These are phyloP conservation scores for Arrhopalites spinosus DNA, from an alignment of 2,888 invertebrate species.

Conservation along the genomic window DNA sequence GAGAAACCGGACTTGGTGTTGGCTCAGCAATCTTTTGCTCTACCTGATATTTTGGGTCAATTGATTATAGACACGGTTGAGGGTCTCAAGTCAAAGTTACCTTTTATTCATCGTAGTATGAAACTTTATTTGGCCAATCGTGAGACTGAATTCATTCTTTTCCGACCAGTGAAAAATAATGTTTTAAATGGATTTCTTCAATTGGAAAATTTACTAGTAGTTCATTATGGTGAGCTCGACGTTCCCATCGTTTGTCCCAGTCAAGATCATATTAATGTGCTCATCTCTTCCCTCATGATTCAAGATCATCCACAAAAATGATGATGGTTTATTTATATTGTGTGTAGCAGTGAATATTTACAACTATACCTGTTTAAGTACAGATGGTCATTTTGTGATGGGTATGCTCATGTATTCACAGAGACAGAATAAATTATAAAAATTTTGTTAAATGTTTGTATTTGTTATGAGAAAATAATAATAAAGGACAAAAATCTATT, in stretches of 20 bases:
- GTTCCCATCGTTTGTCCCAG: slow-evolving; percentile 88
- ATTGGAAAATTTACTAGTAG: slow-evolving; percentile 72
- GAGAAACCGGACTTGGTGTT: slow-evolving; percentile 60
- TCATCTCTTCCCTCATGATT: slow-evolving; percentile 71
- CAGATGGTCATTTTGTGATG: too few species aligned
- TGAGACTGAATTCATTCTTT: slow-evolving; percentile 96
- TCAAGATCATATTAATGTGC: slow-evolving; percentile 88
- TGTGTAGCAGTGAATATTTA: too few species aligned
- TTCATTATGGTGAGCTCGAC: slow-evolving; percentile 81
- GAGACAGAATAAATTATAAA: too few species aligned
- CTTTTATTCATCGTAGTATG: slow-evolving; percentile 85
- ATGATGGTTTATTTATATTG: neutral
- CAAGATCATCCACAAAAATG: slow-evolving; percentile 36
- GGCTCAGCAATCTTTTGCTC: slow-evolving; percentile 55
- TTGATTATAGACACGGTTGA: slow-evolving; percentile 55
- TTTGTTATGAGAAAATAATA: neutral
- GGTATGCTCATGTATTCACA: too few species aligned
- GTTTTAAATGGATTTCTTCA: slow-evolving; percentile 86
- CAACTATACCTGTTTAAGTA: too few species aligned
- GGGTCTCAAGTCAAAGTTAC: slow-evolving; percentile 73
- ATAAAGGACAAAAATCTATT: neutral
- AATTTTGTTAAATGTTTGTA: neutral
- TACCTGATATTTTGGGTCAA: slow-evolving; percentile 52
- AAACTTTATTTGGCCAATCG: slow-evolving; percentile 92
- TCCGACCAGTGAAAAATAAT: slow-evolving; percentile 91